phyloP scores from a whole-genome alignment of 2,888 invertebrate species.

The Athripsodes cinereus region DNA sequence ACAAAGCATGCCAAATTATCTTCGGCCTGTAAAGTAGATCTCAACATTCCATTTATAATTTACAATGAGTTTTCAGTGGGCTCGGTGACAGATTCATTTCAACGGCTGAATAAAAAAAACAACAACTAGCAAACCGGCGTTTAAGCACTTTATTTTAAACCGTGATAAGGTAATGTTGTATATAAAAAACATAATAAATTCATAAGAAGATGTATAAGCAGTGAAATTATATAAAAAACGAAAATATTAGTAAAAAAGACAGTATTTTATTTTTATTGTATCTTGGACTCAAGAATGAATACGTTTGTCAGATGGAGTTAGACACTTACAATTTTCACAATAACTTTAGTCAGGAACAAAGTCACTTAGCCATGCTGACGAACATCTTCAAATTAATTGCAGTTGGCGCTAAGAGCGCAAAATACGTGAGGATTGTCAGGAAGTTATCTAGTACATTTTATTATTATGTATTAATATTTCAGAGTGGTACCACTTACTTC shows the following conservation, averaged over 20 bases:
- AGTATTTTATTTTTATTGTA: too few species aligned
- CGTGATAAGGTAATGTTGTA: not conserved
- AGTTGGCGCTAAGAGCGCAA: constrained; percentile 7
- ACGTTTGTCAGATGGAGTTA: too few species aligned
- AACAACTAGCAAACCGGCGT: not conserved
- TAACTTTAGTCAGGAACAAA: not conserved
- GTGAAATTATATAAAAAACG: not conserved
- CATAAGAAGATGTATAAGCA: not conserved
- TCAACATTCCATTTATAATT: too few species aligned
- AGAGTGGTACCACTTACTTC: too few species aligned
- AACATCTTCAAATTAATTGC: constrained; percentile 24
- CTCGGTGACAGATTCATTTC: constrained; percentile 2
- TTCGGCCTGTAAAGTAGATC: too few species aligned
- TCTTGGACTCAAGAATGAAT: too few species aligned
- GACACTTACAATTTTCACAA: too few species aligned
- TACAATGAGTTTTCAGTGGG: too few species aligned
- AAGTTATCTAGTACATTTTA: not conserved
- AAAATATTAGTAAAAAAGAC: not conserved
- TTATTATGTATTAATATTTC: not conserved
- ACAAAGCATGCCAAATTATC: too few species aligned
- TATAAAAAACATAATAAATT: not conserved
- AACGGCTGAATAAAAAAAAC: not conserved
- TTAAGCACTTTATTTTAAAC: constrained; percentile 5
- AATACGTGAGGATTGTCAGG: not conserved
- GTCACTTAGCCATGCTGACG: constrained; percentile 3